Conservation (phyloP, 2,113 vertebrate species). For the Plectropomus leopardus region DNA sequence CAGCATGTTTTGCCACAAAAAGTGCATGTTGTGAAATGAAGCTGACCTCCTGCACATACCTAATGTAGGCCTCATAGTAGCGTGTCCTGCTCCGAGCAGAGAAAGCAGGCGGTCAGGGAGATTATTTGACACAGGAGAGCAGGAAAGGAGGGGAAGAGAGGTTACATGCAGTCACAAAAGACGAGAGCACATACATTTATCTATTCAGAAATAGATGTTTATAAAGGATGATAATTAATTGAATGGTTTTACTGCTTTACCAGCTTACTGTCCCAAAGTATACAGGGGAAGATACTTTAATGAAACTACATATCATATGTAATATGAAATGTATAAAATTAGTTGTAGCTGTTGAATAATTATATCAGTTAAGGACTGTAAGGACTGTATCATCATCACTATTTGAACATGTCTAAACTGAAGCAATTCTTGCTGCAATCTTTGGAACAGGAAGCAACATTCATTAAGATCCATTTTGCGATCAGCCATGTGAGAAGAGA, state of each 20-base stretch:
- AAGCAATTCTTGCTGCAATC: neutral
- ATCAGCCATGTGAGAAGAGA: neutral
- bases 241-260: neutral
- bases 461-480: neutral
- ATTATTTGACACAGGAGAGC: conserved; percentile 12
- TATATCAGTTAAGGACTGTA: neutral
- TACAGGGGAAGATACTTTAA: neutral
- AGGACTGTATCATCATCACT: too few species aligned
- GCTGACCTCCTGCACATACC: conserved; percentile 85
- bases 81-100: conserved; percentile 88
- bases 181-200: conserved; percentile 21
- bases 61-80: conserved; percentile 95
- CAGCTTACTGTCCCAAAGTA: neutral
- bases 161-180: conserved; percentile 39
- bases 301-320: too few species aligned
- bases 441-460: neutral
- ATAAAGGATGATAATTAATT: too few species aligned
- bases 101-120: conserved; percentile 34
- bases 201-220: neutral
- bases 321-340: too few species aligned
- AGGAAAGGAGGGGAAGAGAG: neutral
- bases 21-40: neutral
- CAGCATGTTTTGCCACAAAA: neutral
- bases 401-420: neutral
- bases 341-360: neutral